These are phyloP conservation scores for Euschistus heros DNA, from an alignment of 1,140 invertebrate genomes.

Conservation along the genomic window DNA sequence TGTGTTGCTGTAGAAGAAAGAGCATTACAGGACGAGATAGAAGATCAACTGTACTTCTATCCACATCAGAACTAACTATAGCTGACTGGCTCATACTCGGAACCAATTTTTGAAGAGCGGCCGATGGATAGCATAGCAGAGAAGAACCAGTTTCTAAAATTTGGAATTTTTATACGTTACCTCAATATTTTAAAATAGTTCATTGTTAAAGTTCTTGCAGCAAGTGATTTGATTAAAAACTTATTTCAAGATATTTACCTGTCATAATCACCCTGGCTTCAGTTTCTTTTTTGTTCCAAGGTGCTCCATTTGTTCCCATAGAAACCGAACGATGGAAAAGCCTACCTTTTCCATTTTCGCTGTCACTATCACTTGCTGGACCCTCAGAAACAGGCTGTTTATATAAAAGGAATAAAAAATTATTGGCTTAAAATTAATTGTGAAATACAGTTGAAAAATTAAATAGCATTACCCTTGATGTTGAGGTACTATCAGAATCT, in stretches of 20 bases:
- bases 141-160: slow-evolving; percentile 52
- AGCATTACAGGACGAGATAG: slow-evolving; percentile 61
- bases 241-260: slow-evolving; percentile 37
- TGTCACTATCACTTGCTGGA: slow-evolving; percentile 40
- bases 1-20: slow-evolving; percentile 76
- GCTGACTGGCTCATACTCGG: slow-evolving; percentile 47
- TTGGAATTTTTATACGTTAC: background rate
- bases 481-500: slow-evolving; percentile 26
- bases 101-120: slow-evolving; percentile 59
- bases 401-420: background rate
- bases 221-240: slow-evolving; percentile 2
- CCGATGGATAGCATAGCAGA: slow-evolving; percentile 70
- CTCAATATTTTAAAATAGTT: background rate
- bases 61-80: slow-evolving; percentile 37
- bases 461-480: slow-evolving; percentile 20
- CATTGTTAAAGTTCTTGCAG: background rate
- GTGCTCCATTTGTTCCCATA: slow-evolving; percentile 48
- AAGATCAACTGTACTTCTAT: slow-evolving; percentile 37
- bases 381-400: slow-evolving; percentile 45
- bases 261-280: slow-evolving; percentile 50
- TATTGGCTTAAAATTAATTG: background rate
- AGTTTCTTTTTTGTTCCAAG: slow-evolving; percentile 47
- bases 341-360: slow-evolving; percentile 40
- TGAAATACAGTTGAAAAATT: background rate
- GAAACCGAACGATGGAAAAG: slow-evolving; percentile 56